Evolutionary conservation across 2,113 vertebrate genomes (phyloP).

Genomic region (Embiotoca jacksoni): DNA sequence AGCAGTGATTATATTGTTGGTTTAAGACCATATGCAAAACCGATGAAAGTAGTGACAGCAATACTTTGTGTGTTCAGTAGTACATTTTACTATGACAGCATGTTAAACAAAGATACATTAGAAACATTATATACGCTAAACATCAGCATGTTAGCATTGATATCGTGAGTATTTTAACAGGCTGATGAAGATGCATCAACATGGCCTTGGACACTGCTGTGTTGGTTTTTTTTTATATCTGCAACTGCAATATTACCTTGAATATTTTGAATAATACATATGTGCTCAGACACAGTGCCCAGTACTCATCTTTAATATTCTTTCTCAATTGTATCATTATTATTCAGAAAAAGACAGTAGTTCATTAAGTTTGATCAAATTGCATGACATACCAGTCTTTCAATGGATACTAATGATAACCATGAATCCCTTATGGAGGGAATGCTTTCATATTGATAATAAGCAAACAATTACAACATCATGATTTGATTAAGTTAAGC

Average conservation of each 20-base stretch:
- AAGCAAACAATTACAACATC: neutral
- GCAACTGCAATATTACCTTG: neutral
- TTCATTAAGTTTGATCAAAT: neutral
- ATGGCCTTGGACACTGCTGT: too few species aligned
- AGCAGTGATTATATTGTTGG: too few species aligned
- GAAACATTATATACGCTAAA: too few species aligned
- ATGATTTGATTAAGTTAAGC: neutral
- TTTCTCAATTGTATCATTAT: neutral
- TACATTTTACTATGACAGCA: too few species aligned
- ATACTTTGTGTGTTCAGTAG: too few species aligned
- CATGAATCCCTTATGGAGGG: neutral
- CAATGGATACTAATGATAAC: constrained; percentile 13
- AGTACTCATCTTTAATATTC: neutral
- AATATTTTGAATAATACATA: constrained; percentile 17
- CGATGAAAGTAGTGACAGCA: too few species aligned
- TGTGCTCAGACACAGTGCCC: neutral
- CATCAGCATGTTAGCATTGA: too few species aligned
- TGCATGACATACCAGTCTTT: constrained; percentile 1
- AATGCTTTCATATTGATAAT: neutral
- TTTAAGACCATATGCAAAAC: too few species aligned
- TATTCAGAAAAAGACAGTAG: neutral
- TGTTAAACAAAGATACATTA: too few species aligned
- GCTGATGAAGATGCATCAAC: neutral
- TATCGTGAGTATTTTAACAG: too few species aligned
- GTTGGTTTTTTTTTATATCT: too few species aligned